A percentile compares a stretch with the other conserved stretches of the same genome.
Conservation (phyloP, 2,797 vertebrate species). For the Danio choprae region DNA sequence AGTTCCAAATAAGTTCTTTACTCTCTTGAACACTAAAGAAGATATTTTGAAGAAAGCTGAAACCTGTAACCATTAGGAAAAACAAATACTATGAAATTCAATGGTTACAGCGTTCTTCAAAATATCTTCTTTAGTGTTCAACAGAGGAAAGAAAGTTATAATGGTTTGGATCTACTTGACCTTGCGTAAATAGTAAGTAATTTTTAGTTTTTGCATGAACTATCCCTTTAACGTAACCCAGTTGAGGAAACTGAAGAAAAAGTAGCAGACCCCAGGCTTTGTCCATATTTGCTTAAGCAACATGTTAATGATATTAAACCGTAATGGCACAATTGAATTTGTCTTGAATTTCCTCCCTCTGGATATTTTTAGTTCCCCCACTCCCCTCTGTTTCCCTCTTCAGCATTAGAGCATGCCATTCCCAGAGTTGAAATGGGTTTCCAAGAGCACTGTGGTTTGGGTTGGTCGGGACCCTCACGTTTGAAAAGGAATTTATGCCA, state of each 20-base stretch:
- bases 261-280: neutral
- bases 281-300: conserved; percentile 12
- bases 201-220: too few relatives aligned
- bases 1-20: too few relatives aligned
- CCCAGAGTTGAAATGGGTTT: neutral
- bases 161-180: too few relatives aligned
- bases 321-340: conserved; percentile 49
- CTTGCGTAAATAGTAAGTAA: too few relatives aligned
- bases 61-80: too few relatives aligned
- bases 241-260: neutral
- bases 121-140: too few relatives aligned
- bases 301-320: conserved; percentile 13
- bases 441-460: conserved; percentile 12
- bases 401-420: conserved; percentile 9
- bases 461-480: neutral
- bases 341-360: conserved; percentile 33
- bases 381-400: conserved; percentile 35
- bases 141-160: too few relatives aligned
- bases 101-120: too few relatives aligned
- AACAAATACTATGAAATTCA: too few relatives aligned
- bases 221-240: neutral
- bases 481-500: neutral
- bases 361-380: neutral
- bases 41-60: too few relatives aligned
- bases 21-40: too few relatives aligned